Evolutionary conservation across 2,113 vertebrate genomes (phyloP), one percentile per base, ranked within the genome.

Genomic region (Calidris pugnax): DNA sequence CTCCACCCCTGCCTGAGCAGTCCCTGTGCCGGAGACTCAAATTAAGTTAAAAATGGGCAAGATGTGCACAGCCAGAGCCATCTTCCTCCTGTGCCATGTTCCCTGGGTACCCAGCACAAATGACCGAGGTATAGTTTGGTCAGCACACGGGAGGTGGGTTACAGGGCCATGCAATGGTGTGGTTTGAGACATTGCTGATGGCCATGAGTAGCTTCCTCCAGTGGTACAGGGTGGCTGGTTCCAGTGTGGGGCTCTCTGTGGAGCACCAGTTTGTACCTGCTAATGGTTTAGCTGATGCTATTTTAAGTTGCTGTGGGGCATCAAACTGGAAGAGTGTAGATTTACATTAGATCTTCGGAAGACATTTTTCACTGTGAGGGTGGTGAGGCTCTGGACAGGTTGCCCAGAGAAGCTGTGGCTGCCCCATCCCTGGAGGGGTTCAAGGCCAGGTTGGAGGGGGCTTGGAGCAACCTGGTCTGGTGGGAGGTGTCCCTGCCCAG

Each of bases 141-240:
- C 39, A 35, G 86, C 86, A 18, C 3, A 0, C 0, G 2, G 69
- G 37, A 35, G n/a, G 41, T 53, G 64, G 16, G 8, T 81, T 41
- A 5, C 12, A 11, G 56, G 21, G 17, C 64, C 0, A 0, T 16
- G 57, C n/a, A 7, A 4, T 32, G 43, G 8, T 0, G 1, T 9
- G 16, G 48, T 37, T 8, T 51, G 26, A 33, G 82, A 35, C 28
- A 10, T 8, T 50, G 73, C 77, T 76, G 62, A 3, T 51, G 67
- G 39, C 63, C 33, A 6, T 0, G 6, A 19, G 20, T 4, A 12
- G 33, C 12, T 59, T 78, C n/a, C 60, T 62, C 14, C 47, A 28
- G 26, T 18, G 81, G 35, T 27, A 9, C 1, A 3, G 39, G 73
- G 12, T 72, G 57, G 43, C 48, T 15, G 16, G 10, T 76, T 32